Evolutionary conservation across 1,140 invertebrate species (phyloP).

Genomic region (Polypedilum vanderplanki): DNA sequence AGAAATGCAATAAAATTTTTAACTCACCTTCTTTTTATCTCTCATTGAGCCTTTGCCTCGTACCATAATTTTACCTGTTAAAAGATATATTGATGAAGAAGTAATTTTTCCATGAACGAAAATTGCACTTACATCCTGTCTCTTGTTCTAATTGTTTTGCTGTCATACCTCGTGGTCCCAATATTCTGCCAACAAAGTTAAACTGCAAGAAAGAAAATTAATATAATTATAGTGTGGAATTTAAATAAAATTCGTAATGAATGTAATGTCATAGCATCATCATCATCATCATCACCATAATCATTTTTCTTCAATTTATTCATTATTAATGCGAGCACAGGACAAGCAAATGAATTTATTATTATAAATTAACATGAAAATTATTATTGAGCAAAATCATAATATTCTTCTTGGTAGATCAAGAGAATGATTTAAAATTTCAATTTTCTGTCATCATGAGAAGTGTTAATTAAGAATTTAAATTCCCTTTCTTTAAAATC

Average conservation of each 20-base stretch:
- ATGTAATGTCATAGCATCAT: background rate
- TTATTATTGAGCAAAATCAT: too few relatives aligned
- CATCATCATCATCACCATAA: background rate
- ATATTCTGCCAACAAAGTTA: conserved; percentile 99
- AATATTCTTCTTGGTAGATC: too few relatives aligned
- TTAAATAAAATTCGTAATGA: background rate
- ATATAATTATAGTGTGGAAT: conserved; percentile 24
- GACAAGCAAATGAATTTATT: too few relatives aligned
- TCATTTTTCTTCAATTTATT: too few relatives aligned
- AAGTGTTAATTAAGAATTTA: too few relatives aligned
- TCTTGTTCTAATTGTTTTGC: conserved; percentile 99
- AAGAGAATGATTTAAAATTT: too few relatives aligned
- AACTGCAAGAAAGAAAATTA: conserved; percentile 72
- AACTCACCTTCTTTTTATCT: conserved; percentile 96
- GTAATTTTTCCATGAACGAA: background rate
- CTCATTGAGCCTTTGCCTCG: conserved; percentile 99
- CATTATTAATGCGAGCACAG: too few relatives aligned
- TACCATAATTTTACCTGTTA: conserved; percentile 76
- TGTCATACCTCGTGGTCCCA: conserved; percentile 98
- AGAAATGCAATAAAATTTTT: background rate
- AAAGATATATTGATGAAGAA: background rate
- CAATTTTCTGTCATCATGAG: too few relatives aligned
- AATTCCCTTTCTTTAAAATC: too few relatives aligned
- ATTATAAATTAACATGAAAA: too few relatives aligned
- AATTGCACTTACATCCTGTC: conserved; percentile 85